phyloP scores from a whole-genome alignment of 1,140 invertebrate genomes.

The Chlorops oryzae region DNA sequence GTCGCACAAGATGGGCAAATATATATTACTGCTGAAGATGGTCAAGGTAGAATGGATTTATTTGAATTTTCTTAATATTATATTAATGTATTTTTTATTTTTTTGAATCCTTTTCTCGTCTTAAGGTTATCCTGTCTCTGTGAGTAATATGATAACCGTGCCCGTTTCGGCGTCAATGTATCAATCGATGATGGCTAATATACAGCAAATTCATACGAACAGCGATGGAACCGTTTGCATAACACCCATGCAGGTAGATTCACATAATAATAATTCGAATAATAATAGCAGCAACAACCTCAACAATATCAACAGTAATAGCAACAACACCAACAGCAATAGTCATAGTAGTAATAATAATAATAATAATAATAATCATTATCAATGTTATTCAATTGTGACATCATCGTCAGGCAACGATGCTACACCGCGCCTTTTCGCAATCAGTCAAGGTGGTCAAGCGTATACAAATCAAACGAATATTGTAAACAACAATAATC shows the following conservation, averaged over 20 bases:
- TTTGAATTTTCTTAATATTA: neutral
- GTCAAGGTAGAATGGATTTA: slow-evolving; percentile 62
- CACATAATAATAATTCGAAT: slow-evolving; percentile 18
- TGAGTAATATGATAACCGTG: slow-evolving; percentile 91
- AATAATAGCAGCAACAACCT: slow-evolving; percentile 9
- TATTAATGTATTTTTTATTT: slow-evolving; percentile 19
- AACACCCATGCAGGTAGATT: slow-evolving; percentile 69
- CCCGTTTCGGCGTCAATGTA: slow-evolving; percentile 93
- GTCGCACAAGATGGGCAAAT: slow-evolving; percentile 88
- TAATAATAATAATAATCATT: slow-evolving; percentile 13
- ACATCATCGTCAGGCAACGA: slow-evolving; percentile 3
- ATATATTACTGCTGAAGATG: slow-evolving; percentile 89
- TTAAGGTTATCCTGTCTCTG: slow-evolving; percentile 74
- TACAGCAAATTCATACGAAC: slow-evolving; percentile 70
- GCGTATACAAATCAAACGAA: slow-evolving; percentile 6
- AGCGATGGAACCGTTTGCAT: slow-evolving; percentile 74
- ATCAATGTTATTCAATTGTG: slow-evolving; percentile 18
- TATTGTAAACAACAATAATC: slow-evolving; percentile 9
- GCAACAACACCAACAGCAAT: slow-evolving; percentile 10
- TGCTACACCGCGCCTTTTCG: slow-evolving; percentile 1
- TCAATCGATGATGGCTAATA: slow-evolving; percentile 90
- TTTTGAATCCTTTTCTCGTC: slow-evolving; percentile 12
- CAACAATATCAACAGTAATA: slow-evolving; percentile 18
- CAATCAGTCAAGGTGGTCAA: neutral
- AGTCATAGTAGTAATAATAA: no score